These are phyloP conservation scores for Drosophila pruinosa DNA, from an alignment of 1,140 invertebrate species.

Conservation along the genomic window DNA sequence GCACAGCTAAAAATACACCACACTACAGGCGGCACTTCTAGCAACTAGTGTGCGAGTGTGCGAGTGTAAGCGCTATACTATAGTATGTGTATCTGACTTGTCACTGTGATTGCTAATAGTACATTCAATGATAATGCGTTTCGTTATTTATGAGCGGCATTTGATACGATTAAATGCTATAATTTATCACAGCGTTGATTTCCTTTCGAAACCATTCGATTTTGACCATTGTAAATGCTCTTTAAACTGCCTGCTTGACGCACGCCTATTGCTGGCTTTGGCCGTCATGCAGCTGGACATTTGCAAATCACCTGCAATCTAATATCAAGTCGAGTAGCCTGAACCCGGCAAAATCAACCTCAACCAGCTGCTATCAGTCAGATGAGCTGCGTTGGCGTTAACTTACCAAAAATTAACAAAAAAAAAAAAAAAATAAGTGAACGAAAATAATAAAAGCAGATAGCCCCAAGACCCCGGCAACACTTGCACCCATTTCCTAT, in stretches of 20 bases:
- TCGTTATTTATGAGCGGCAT: constrained; percentile 68
- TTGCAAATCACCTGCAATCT: not conserved
- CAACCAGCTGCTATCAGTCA: constrained; percentile 2
- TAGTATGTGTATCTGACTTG: constrained; percentile 36
- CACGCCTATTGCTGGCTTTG: constrained; percentile 1
- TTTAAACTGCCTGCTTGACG: not conserved
- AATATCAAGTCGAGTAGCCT: no score
- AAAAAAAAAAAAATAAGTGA: not conserved
- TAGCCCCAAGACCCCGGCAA: not conserved
- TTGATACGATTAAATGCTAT: constrained; percentile 70
- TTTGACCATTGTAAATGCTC: constrained; percentile 11
- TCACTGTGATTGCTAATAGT: constrained; percentile 73
- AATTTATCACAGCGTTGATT: constrained; percentile 61
- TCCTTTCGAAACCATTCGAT: constrained; percentile 13
- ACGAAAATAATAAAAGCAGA: not conserved
- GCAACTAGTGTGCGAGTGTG: constrained; percentile 8
- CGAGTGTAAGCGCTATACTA: constrained; percentile 19
- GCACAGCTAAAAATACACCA: constrained; percentile 71
- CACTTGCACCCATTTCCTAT: not conserved
- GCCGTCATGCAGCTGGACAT: not conserved
- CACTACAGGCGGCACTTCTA: constrained; percentile 28
- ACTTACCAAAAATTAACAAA: not conserved
- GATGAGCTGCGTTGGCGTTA: not conserved
- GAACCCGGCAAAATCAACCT: not conserved
- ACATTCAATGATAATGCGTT: constrained; percentile 73